A percentile compares a stretch with the other conserved stretches of the same genome.
phyloP scores from a whole-genome alignment of 1,140 invertebrate genomes.

The Drosophila sproati region DNA sequence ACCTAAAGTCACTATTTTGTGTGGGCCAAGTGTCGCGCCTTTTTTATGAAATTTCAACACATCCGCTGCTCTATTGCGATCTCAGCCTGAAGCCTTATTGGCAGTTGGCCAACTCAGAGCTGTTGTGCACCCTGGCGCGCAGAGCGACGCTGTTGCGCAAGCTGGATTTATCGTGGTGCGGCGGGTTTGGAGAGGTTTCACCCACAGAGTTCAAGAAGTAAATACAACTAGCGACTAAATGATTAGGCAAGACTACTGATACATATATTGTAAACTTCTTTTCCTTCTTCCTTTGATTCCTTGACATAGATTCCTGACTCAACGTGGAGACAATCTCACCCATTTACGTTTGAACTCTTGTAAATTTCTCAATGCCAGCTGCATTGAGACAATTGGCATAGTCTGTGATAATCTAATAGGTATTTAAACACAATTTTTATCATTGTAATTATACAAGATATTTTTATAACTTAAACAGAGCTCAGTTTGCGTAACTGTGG shows the following conservation, averaged over 20 bases:
- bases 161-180: slow-evolving; percentile 95
- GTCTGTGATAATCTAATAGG: slow-evolving; percentile 90
- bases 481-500: slow-evolving; percentile 87
- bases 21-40: slow-evolving; percentile 91
- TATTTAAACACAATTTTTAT: slow-evolving; percentile 60
- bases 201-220: slow-evolving; percentile 83
- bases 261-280: not conserved
- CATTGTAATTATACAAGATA: not conserved
- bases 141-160: slow-evolving; percentile 90
- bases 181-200: slow-evolving; percentile 87
- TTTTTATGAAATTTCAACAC: slow-evolving; percentile 90
- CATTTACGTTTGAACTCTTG: slow-evolving; percentile 91
- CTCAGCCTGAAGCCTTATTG: slow-evolving; percentile 92
- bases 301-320: slow-evolving; percentile 88
- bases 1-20: slow-evolving; percentile 90
- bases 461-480: slow-evolving; percentile 85
- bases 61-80: slow-evolving; percentile 91
- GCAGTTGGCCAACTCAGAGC: slow-evolving; percentile 86
- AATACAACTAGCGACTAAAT: slow-evolving; percentile 9
- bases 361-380: slow-evolving; percentile 89
- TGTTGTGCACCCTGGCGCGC: slow-evolving; percentile 73
- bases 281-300: not conserved
- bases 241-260: not conserved
- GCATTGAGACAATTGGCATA: slow-evolving; percentile 87
- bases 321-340: slow-evolving; percentile 88